Percentiles rank a stretch among this genome's conserved stretches.
Conservation (phyloP, 2,888 invertebrate species). For the Hydrotaea cyrtoneurina region DNA sequence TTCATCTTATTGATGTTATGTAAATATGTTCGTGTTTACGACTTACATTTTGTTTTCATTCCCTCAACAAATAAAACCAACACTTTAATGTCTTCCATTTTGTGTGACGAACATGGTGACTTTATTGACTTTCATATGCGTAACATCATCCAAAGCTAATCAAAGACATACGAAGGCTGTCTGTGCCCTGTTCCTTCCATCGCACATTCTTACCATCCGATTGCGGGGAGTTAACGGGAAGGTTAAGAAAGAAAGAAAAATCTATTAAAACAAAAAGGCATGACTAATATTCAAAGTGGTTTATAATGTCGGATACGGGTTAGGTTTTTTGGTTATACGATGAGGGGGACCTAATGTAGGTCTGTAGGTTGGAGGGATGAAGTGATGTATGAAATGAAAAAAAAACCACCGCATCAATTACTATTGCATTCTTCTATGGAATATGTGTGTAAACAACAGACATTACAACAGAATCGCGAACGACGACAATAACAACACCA, state of each 20-base stretch:
- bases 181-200: not conserved
- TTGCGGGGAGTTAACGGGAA: not conserved
- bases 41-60: not conserved
- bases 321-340: not conserved
- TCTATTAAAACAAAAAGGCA: conserved; percentile 23
- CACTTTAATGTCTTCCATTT: too few species aligned
- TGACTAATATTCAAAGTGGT: conserved; percentile 53
- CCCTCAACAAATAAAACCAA: too few species aligned
- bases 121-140: conserved; percentile 3
- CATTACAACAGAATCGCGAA: not conserved
- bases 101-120: not conserved
- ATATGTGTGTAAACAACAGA: not conserved
- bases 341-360: too few species aligned
- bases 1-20: not conserved
- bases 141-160: not conserved
- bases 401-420: not conserved
- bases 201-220: not conserved
- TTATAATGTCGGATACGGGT: conserved; percentile 40
- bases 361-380: not conserved
- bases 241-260: not conserved
- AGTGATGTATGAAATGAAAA: not conserved
- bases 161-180: not conserved
- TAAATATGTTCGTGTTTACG: conserved; percentile 15
- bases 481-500: not conserved
- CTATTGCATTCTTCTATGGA: conserved; percentile 2